Evolutionary conservation across 1,140 invertebrate genomes (phyloP).

Genomic region (Anoplolepis gracilipes): DNA sequence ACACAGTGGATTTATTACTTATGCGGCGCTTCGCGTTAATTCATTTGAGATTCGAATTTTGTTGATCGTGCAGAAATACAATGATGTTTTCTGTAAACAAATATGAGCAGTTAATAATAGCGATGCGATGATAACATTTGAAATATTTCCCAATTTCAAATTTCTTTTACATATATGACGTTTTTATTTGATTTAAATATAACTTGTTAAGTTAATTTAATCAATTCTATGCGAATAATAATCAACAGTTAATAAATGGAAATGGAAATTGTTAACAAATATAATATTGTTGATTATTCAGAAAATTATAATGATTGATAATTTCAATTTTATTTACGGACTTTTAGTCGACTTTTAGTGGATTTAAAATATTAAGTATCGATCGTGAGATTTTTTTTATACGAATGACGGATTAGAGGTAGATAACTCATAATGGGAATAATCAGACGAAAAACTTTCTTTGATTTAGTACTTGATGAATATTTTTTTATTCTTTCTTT

Average conservation of each 20-base stretch:
- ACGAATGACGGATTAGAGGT: neutral
- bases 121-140: neutral
- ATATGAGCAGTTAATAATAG: conserved; percentile 18
- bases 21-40: neutral
- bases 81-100: conserved; percentile 29
- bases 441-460: neutral
- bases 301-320: neutral
- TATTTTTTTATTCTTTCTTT: neutral
- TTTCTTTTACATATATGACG: neutral
- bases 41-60: conserved; percentile 22
- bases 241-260: too few relatives aligned
- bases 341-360: neutral
- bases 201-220: neutral
- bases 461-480: neutral
- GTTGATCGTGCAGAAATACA: neutral
- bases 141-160: neutral
- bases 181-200: neutral
- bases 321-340: neutral
- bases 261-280: neutral
- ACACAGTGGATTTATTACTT: conserved; percentile 31
- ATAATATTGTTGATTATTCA: neutral
- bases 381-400: neutral
- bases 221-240: conserved; percentile 5
- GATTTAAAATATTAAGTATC: neutral
- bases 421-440: neutral